Evolutionary conservation across 1,140 invertebrate genomes (phyloP).

Genomic region (Leptopilina boulardi): DNA sequence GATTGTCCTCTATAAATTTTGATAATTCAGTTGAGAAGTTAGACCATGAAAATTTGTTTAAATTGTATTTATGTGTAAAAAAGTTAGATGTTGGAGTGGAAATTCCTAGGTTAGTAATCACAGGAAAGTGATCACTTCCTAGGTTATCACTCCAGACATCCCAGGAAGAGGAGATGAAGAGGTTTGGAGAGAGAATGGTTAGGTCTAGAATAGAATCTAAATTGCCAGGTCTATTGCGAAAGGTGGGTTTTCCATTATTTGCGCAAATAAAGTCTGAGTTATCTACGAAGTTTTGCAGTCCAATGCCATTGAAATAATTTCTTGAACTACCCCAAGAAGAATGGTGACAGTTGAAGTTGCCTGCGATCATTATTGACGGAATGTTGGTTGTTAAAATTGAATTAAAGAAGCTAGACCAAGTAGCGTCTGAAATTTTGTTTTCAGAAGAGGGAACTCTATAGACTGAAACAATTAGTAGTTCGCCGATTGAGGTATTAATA

Average conservation of each 20-base stretch:
- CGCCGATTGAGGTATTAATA: neutral
- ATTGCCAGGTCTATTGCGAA: neutral
- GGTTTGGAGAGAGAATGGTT: neutral
- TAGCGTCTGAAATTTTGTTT: neutral
- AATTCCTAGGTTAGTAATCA: neutral
- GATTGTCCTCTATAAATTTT: neutral
- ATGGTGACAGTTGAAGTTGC: neutral
- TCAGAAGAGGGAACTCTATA: neutral
- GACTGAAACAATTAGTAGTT: neutral
- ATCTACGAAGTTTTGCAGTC: too few species aligned
- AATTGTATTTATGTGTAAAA: neutral
- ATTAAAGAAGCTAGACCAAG: neutral
- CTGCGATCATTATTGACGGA: neutral
- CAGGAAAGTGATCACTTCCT: neutral
- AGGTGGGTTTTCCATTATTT: neutral
- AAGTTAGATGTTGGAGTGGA: neutral
- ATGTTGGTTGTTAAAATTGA: neutral
- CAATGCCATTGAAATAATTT: too few species aligned
- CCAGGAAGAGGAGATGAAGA: neutral
- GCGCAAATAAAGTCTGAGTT: neutral
- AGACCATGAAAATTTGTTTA: neutral
- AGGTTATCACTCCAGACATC: neutral
- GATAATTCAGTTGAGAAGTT: neutral
- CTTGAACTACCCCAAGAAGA: neutral
- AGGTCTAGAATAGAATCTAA: neutral